Base-by-base conservation (phyloP, 2,113 vertebrate genomes). In the Pollachius pollachius region DNA sequence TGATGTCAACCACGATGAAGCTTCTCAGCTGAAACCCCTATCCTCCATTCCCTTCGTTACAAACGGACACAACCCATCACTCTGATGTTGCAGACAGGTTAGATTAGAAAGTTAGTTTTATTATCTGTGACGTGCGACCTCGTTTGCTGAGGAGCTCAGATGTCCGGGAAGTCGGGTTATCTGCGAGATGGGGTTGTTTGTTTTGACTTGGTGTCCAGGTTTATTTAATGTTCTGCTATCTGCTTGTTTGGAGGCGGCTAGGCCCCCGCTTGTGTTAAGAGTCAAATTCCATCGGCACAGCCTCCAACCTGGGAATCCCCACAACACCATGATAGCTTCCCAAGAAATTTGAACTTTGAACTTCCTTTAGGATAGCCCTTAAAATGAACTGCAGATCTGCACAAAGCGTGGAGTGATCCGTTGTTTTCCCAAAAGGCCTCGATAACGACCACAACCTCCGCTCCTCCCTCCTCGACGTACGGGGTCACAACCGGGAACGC, bases 151-250 rank as follows among this genome's bases (percentile, higher is more conserved):
- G 9, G 7, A 48, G 41, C 7, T 48, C 7, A 9, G 41, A 48
- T 48, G 41, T 48, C 41, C 41, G 2, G 12, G 13, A 65, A 61
- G 23, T 62, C 58, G 74, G 73, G 52, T 79, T 62, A 34, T 11
- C 34, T 30, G 69, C 65, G 64, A 59, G 65, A 72, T 37, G 0
- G 12, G 72, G 63, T 0, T 78, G 52, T 89, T 88, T 90, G 76
- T 90, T 88, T 85, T 52, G 73, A 23, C 73, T 77, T 61, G 68
- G 34, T 16, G 59, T 65, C 65, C 2, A 4, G 63, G 77, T 83
- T 87, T 89, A 84, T 87, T 85, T 82, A 79, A 83, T 75, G 78
- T 84, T 76, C 82, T 62, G 76, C 79, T 70, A 60, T 60, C 54
- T 80, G 81, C 68, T 84, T 80, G 76, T 87, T 87, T 87, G 75